phyloP scores from a whole-genome alignment of 1,140 invertebrate genomes.

The Eulimnadia texana region DNA sequence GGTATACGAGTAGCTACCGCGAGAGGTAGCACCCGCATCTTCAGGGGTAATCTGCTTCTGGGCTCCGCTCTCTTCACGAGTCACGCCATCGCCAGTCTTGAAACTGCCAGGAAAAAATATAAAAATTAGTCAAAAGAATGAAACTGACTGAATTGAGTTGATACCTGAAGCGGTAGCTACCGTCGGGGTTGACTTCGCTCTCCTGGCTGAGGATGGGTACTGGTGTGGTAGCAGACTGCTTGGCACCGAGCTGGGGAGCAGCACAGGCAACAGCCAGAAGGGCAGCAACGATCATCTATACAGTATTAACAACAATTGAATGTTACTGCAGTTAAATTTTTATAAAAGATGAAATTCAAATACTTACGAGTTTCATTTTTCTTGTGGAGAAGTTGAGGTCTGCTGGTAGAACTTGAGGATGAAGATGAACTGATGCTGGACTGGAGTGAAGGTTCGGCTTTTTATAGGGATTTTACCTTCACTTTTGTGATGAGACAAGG shows the following conservation, averaged over 20 bases:
- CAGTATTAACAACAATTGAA: not conserved
- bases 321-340: no score
- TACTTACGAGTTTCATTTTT: not conserved
- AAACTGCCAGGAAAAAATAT: slow-evolving; percentile 33
- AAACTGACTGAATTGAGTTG: not conserved
- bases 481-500: no score
- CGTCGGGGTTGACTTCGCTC: slow-evolving; percentile 11
- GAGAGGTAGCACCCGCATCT: slow-evolving; percentile 45
- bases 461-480: no score
- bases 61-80: slow-evolving; percentile 57
- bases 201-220: slow-evolving; percentile 12
- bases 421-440: no score
- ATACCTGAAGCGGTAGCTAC: slow-evolving; percentile 11
- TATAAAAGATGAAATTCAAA: not conserved
- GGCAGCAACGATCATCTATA: slow-evolving; percentile 4
- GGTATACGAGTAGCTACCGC: slow-evolving; percentile 58
- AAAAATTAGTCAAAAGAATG: not conserved
- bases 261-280: slow-evolving; percentile 3
- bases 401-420: no score
- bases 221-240: slow-evolving; percentile 21
- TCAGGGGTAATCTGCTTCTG: slow-evolving; percentile 50
- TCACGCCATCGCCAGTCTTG: slow-evolving; percentile 72
- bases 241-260: not conserved
- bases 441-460: no score
- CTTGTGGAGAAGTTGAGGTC: no score